phyloP scores from a whole-genome alignment of 2,797 vertebrate genomes.

The Enteromius fasciolatus region DNA sequence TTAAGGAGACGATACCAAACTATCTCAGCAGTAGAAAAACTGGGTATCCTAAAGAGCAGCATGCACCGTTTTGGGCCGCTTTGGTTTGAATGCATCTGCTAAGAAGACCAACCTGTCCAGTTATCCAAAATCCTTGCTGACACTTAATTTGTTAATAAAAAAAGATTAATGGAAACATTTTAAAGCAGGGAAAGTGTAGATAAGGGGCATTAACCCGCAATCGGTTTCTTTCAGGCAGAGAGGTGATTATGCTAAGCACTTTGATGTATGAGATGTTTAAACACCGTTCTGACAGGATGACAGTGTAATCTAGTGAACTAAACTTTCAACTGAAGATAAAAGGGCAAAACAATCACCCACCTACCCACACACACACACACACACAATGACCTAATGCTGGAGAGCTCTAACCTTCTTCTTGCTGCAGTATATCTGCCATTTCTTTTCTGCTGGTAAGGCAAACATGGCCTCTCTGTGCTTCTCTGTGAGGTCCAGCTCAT shows the following conservation, averaged over 20 bases:
- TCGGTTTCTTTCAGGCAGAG: background rate
- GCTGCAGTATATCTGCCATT: conserved; percentile 99
- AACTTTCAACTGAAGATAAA: conserved; percentile 6
- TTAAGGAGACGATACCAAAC: background rate
- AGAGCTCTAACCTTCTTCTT: conserved; percentile 90
- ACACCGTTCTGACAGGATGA: conserved; percentile 22
- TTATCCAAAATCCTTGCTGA: background rate
- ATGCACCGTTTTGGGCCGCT: background rate
- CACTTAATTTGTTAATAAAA: conserved; percentile 9
- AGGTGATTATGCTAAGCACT: background rate
- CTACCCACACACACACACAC: background rate
- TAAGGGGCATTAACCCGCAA: background rate
- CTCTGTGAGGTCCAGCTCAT: conserved; percentile 97
- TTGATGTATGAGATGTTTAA: conserved; percentile 38
- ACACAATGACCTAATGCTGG: background rate
- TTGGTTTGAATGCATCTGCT: background rate
- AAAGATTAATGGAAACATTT: conserved; percentile 19
- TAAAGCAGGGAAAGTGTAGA: background rate
- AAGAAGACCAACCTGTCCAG: background rate
- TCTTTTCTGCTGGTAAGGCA: conserved; percentile 95
- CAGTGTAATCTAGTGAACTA: conserved; percentile 15
- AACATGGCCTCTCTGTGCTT: conserved; percentile 99
- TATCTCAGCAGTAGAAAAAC: background rate
- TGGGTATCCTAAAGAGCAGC: background rate
- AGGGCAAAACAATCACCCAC: background rate